Base-by-base conservation (phyloP, 2,888 invertebrate genomes). In the Aromia moschata region DNA sequence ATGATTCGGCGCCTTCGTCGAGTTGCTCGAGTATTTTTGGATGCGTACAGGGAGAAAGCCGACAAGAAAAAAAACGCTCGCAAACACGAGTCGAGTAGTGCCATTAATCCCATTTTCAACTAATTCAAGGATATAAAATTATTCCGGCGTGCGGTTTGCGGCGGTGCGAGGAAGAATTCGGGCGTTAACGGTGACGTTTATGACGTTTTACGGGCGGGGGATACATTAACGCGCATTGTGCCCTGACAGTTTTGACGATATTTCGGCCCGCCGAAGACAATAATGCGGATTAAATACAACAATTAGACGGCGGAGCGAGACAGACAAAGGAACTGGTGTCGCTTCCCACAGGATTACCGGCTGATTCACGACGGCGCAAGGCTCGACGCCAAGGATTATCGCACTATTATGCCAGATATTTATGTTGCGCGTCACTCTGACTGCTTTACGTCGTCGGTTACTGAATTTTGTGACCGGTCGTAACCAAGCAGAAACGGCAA, bases 291-390 rank as follows among this genome's bases (percentile, higher is more conserved):
- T 79, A 80, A 77, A 78, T 77, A 74, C 75, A 76, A 75, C 79
- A 79, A 79, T 79, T 80, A 80, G 79, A 76, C 74, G 68, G 62
- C 66, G 69, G 67, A 70, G 65, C 68, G 67, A 68, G 71, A 74
- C 65, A 72, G 73, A 73, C 71, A 74, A 74, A 70, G 70, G 71
- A 69, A 74, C 75, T 75, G 76, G 74, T 76, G 75, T 71, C 76
- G 76, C 70, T 79, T 79, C 79, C 78, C 79, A 78, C 76, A 77
- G 79, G 79, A 79, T 79, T 79, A 79, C 75, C 72, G 77, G 79
- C 77, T 79, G 79, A 79, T 79, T 79, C 79, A 79, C 77, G 76
- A 75, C 73, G 69, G 72, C 72, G 68, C 64, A 68, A 68, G n/a
- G n/a, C 67, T 69, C 70, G 67, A 61, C 59, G 60, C 59, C 61